Base-by-base conservation (phyloP, 2,113 vertebrate species). In the Sapajus apella region DNA sequence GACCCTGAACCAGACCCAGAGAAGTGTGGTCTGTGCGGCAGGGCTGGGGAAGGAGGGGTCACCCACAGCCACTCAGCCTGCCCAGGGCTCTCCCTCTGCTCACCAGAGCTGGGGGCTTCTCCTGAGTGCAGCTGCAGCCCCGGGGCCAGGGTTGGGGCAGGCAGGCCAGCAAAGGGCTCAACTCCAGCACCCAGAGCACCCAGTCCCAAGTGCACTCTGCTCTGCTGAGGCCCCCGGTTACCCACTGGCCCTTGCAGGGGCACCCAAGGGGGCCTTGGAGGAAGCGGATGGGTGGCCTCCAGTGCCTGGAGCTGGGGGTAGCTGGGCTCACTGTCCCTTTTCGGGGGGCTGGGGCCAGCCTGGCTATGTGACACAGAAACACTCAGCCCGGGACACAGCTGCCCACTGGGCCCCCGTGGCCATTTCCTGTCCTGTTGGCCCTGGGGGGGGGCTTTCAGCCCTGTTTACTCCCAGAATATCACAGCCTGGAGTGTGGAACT, bases 311-410 rank as follows among this genome's bases (percentile, higher is more conserved):
- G 18, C 50, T 11, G 43, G 73, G 18, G n/a, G n/a, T 21, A 37
- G 30, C 37, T 30, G 70, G 6, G 40, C 21, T 43, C 3, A 0
- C 30, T 2, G 11, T 13, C 10, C 0, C 1, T 17, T 76, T 52
- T 40, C 3, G 35, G 73, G 66, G 50, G 8, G 0, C 43, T 30
- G 83, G 43, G 20, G 2, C 16, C 76, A 23, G 10, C 4, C 47
- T 35, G 79, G 27, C 47, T 7, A 0, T 1, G 8, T 8, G 68
- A 50, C 17, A 80, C 52, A 6, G 18, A 23, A 18, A 2, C 47
- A 21, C 5, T 14, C 4, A 7, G 10, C 8, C 17, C 0, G 13
- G 52, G 35, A 25, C 66, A 9, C 25, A 27, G 9, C 79, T 1
- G 5, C 27, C 86, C 3, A 12, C 80, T 13, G 17, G 5, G n/a